These are phyloP conservation scores for Cyrtonyx montezumae DNA, from an alignment of 2,113 vertebrate species.

Conservation along the genomic window DNA sequence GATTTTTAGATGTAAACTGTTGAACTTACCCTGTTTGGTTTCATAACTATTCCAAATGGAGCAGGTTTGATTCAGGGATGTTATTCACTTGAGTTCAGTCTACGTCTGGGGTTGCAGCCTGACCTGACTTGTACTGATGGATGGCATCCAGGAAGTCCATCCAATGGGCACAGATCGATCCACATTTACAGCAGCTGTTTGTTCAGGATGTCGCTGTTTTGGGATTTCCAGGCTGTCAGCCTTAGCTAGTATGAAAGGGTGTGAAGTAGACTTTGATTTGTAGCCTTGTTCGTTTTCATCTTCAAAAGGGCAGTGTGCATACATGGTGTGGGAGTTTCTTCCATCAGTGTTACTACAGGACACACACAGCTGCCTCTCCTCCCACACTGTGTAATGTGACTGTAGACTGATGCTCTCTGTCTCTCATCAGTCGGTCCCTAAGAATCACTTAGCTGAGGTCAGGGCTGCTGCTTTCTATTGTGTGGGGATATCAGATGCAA, in stretches of 20 bases:
- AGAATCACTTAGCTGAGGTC: neutral
- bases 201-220: neutral
- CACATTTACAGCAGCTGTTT: neutral
- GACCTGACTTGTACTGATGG: neutral
- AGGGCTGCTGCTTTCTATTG: neutral
- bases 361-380: neutral
- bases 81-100: neutral
- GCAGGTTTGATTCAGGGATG: neutral
- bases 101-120: neutral
- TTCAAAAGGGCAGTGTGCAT: neutral
- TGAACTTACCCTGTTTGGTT: neutral
- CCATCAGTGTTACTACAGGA: neutral
- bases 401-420: neutral
- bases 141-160: neutral
- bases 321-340: neutral
- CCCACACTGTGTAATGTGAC: fast-evolving
- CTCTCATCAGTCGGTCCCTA: neutral
- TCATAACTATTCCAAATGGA: neutral
- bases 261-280: neutral
- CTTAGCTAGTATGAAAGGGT: neutral
- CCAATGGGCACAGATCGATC: neutral
- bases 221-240: neutral
- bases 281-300: neutral
- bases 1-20: neutral
- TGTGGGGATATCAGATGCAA: neutral